Evolutionary conservation across 1,140 invertebrate genomes (phyloP).

Genomic region (Drosophila ogumai): DNA sequence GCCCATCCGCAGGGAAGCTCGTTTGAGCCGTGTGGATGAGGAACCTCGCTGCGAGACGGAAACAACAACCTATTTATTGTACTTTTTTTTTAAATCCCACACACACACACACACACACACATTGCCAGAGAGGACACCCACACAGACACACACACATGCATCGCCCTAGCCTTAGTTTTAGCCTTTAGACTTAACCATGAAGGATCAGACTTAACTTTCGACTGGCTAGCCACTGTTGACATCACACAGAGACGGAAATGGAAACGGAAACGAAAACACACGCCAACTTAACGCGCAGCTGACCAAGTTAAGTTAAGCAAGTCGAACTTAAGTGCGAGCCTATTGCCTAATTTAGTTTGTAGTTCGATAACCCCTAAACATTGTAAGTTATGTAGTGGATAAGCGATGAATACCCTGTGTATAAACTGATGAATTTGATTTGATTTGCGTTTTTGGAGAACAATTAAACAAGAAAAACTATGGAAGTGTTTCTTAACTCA

Average conservation of each 20-base stretch:
- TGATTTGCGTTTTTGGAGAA: slow-evolving; percentile 37
- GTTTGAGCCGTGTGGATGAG: slow-evolving; percentile 41
- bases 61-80: slow-evolving; percentile 71
- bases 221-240: slow-evolving; percentile 51
- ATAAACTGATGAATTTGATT: slow-evolving; percentile 46
- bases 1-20: slow-evolving; percentile 18
- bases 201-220: slow-evolving; percentile 34
- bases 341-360: slow-evolving; percentile 35
- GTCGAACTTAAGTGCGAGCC: slow-evolving; percentile 35
- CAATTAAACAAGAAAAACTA: slow-evolving; percentile 33
- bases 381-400: slow-evolving; percentile 36
- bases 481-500: not conserved
- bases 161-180: slow-evolving; percentile 43
- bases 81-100: slow-evolving; percentile 67
- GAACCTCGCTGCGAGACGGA: slow-evolving; percentile 31
- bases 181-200: slow-evolving; percentile 26
- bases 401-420: slow-evolving; percentile 36
- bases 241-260: slow-evolving; percentile 24
- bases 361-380: slow-evolving; percentile 17
- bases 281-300: not conserved
- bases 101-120: slow-evolving; percentile 34
- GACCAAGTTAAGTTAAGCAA: slow-evolving; percentile 15
- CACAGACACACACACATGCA: slow-evolving; percentile 11
- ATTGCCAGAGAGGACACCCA: slow-evolving; percentile 30
- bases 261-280: not conserved